phyloP scores from a whole-genome alignment of 2,797 vertebrate genomes.

The Fratercula arctica region DNA sequence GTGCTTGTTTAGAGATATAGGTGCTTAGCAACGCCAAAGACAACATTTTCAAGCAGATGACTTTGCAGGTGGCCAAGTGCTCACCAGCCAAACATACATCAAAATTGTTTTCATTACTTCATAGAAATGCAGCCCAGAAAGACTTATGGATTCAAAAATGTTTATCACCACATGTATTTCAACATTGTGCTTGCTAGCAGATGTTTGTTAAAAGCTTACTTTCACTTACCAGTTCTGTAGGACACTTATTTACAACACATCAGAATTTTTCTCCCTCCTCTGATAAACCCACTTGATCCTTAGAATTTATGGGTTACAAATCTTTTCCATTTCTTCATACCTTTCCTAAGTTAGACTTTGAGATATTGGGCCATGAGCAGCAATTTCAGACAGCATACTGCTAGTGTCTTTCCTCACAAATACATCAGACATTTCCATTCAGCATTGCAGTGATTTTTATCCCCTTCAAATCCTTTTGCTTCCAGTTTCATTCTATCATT shows the following conservation, averaged over 20 bases:
- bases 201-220: not conserved
- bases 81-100: not conserved
- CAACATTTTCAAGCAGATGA: not conserved
- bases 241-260: not conserved
- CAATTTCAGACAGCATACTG: not conserved
- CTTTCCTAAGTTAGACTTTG: not conserved
- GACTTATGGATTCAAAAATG: not conserved
- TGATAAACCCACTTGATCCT: not conserved
- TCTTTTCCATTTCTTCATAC: not conserved
- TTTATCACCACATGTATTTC: not conserved
- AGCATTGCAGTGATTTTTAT: not conserved
- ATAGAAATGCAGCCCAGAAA: not conserved
- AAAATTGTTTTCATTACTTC: constrained; percentile 19
- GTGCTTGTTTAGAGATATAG: not conserved
- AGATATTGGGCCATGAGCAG: not conserved
- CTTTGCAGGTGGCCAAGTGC: not conserved
- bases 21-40: not conserved
- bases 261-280: not conserved
- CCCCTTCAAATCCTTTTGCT: not conserved
- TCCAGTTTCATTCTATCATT: not conserved
- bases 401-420: not conserved
- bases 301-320: not conserved
- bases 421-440: not conserved
- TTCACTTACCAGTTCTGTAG: not conserved
- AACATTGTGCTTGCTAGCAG: not conserved